Evolutionary conservation across 2,888 invertebrate species (phyloP).

Genomic region (Ramazzottius varieornatus): DNA sequence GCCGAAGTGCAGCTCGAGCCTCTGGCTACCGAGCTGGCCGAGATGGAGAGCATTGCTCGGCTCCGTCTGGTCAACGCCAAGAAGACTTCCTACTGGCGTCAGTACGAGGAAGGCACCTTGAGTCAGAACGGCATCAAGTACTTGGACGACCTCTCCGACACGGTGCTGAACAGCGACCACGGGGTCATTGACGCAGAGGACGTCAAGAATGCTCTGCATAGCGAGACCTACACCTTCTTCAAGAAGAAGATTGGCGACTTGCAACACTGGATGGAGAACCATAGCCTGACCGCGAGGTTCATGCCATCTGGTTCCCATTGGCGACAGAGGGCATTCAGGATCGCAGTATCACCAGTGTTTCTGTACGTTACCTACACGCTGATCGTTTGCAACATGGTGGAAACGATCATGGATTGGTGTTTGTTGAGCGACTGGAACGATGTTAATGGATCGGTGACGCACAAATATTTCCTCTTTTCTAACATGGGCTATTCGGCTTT

Average conservation of each 20-base stretch:
- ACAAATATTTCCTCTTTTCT: neutral
- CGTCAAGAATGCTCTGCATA: neutral
- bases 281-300: neutral
- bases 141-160: neutral
- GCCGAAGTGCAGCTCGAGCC: neutral
- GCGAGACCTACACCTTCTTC: neutral
- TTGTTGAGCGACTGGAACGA: neutral
- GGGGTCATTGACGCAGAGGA: neutral
- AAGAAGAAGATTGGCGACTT: neutral
- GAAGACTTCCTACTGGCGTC: constrained; percentile 2
- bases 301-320: neutral
- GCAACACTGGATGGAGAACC: neutral
- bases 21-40: neutral
- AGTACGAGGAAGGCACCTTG: neutral
- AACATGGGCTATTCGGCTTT: neutral
- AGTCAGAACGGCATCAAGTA: neutral
- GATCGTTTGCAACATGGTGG: neutral
- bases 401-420: neutral
- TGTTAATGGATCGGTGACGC: neutral
- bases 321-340: neutral
- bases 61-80: neutral
- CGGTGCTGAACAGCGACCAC: neutral
- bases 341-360: neutral
- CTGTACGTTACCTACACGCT: neutral
- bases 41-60: neutral